These are phyloP conservation scores for Holothuria glaberrima DNA, from an alignment of 35 echinoderm and acorn worm genomes.

Conservation along the genomic window DNA sequence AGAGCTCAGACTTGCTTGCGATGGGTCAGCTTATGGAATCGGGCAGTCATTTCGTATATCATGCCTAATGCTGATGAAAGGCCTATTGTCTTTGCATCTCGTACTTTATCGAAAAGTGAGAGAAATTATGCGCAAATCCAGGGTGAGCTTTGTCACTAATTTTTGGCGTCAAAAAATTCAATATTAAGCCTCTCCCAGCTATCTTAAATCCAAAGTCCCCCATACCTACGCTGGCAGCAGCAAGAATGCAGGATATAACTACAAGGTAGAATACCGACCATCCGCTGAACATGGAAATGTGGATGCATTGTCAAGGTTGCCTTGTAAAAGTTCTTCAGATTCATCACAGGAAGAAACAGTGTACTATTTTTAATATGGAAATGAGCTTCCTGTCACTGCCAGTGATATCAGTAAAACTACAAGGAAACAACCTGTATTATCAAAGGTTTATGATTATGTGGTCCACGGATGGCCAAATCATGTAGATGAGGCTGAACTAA, in stretches of 20 bases:
- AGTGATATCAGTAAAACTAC: slow-evolving; percentile 31
- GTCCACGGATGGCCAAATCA: slow-evolving; percentile 21
- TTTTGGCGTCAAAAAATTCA: slow-evolving; percentile 57
- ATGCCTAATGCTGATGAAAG: slow-evolving; percentile 58
- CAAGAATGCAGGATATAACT: slow-evolving; percentile 16
- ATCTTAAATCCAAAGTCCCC: slow-evolving; percentile 50
- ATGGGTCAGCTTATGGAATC: slow-evolving; percentile 72
- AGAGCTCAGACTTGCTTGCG: slow-evolving; percentile 49
- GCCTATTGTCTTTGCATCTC: slow-evolving; percentile 74
- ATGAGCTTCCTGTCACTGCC: slow-evolving; percentile 48
- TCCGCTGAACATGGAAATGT: slow-evolving; percentile 10
- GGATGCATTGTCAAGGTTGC: slow-evolving; percentile 14
- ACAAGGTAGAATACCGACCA: slow-evolving; percentile 1
- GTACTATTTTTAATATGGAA: slow-evolving; percentile 35
- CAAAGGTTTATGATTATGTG: slow-evolving; percentile 41
- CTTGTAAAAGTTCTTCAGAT: not conserved
- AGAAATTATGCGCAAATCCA: slow-evolving; percentile 85
- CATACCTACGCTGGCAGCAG: slow-evolving; percentile 53
- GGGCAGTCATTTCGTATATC: slow-evolving; percentile 68
- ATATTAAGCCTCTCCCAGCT: slow-evolving; percentile 55
- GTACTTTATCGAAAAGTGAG: slow-evolving; percentile 59
- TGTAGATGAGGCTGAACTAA: slow-evolving; percentile 24
- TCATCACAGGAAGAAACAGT: not conserved
- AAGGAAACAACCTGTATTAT: slow-evolving; percentile 22
- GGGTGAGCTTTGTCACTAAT: slow-evolving; percentile 59